Evolutionary conservation across 2,797 vertebrate species (phyloP), one percentile per base, ranked within the genome.

Genomic region (Mormyrops boulengeri): DNA sequence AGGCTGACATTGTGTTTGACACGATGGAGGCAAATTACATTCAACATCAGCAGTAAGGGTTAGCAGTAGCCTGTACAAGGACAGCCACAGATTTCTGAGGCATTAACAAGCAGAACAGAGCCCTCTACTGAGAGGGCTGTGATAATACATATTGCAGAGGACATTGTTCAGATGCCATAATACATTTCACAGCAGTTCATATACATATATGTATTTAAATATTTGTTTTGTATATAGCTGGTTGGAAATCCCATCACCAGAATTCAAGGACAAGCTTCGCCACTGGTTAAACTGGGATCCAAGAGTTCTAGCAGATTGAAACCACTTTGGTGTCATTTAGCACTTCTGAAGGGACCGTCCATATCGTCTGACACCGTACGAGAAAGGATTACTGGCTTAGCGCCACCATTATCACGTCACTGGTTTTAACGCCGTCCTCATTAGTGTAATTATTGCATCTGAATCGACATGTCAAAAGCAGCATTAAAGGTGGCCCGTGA

Each of bases 1-100:
- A 19, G n/a, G 26, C 50, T 53, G n/a, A 55, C 47, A 14, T 49
- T 41, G 90, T 88, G 86, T 50, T 90, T 66, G 60, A 34, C 19
- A 77, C 50, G 22, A 92, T 92, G 92, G 92, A 93, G 93, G 92
- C 92, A 90, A 88, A 89, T 93, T 94, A 96, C 95, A 96, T 95
- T 95, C 94, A 94, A 91, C 73, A 94, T 93, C 92, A 93, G 90
- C 90, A 90, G 91, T 89, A 73, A 91, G 88, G 80, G 89, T 92
- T 88, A 90, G 92, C 91, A 89, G 89, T 89, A 91, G 91, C 57
- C 82, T 66, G 44, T 60, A 38, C 30, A 26, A 11, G 2, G 52
- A 55, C 12, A 73, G 22, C 53, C 77, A 50, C 12, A 14, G 41
- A 38, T 22, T 82, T 19, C 52, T 34, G 52, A 26, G 22, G 85